Evolutionary conservation across 2,113 vertebrate genomes (phyloP).

Genomic region (Pomatorhinus ruficollis): DNA sequence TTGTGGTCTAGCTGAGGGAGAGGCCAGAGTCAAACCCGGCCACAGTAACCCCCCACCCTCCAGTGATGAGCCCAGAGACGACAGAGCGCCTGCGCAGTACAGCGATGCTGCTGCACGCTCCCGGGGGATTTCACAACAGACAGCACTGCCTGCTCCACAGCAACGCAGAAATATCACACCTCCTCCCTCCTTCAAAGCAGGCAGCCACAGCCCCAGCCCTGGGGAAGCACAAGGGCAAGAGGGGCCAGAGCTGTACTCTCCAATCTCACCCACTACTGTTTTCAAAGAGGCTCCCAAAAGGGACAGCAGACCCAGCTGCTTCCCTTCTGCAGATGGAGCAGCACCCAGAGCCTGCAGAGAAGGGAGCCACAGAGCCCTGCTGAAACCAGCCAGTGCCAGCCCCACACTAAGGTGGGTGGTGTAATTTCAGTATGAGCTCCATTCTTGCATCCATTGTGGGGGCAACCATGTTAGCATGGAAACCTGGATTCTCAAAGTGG

Average conservation of each 20-base stretch:
- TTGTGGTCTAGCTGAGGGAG: background rate
- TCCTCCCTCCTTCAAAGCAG: background rate
- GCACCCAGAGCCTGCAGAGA: background rate
- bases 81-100: background rate
- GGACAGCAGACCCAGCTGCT: background rate
- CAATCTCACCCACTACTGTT: background rate
- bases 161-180: background rate
- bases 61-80: background rate
- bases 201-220: background rate
- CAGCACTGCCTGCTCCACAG: background rate
- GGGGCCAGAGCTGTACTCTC: background rate
- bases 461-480: background rate
- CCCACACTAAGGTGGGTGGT: background rate
- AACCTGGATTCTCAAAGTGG: background rate
- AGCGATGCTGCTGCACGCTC: rapidly evolving
- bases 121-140: background rate
- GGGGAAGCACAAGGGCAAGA: background rate
- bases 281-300: background rate
- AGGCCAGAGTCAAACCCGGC: background rate
- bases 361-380: background rate
- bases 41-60: background rate
- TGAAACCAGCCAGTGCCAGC: background rate
- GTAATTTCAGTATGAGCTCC: background rate
- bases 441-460: background rate
- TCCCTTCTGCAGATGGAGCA: background rate